These are phyloP conservation scores for Plagodis dolabraria DNA, from an alignment of 2,888 invertebrate genomes.

Conservation along the genomic window DNA sequence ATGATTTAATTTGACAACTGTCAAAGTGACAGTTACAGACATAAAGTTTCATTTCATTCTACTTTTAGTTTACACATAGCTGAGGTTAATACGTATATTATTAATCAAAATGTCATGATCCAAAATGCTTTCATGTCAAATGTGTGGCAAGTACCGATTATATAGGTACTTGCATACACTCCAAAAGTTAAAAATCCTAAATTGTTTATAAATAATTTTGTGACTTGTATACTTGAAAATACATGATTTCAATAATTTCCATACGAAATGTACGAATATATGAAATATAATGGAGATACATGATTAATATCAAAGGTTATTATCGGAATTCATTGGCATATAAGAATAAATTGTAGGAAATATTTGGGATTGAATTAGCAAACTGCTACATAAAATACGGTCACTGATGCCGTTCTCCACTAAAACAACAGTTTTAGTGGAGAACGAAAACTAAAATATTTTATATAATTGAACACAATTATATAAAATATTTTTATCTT, in stretches of 20 bases:
- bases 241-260: conserved; percentile 33
- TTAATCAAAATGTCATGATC: conserved; percentile 58
- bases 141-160: conserved; percentile 1
- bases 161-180: not conserved
- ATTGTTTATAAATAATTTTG: conserved; percentile 43
- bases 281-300: conserved; percentile 30
- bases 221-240: conserved; percentile 26
- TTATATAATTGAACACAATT: too few species aligned
- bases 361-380: conserved; percentile 23
- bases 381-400: conserved; percentile 7
- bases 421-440: not conserved
- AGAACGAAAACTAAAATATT: too few species aligned
- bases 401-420: conserved; percentile 11
- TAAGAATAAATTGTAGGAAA: conserved; percentile 8
- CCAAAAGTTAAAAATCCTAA: not conserved
- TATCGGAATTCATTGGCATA: conserved; percentile 19
- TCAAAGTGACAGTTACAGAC: too few species aligned
- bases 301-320: conserved; percentile 31
- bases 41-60: not conserved
- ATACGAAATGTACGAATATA: conserved; percentile 20
- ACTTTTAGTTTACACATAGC: conserved; percentile 4
- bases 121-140: conserved; percentile 46
- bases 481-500: too few species aligned
- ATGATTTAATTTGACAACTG: too few species aligned
- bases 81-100: conserved; percentile 30